Percentiles rank a stretch among this genome's conserved stretches.
Conservation (phyloP, 2,797 vertebrate genomes). For the Lithobates pipiens region DNA sequence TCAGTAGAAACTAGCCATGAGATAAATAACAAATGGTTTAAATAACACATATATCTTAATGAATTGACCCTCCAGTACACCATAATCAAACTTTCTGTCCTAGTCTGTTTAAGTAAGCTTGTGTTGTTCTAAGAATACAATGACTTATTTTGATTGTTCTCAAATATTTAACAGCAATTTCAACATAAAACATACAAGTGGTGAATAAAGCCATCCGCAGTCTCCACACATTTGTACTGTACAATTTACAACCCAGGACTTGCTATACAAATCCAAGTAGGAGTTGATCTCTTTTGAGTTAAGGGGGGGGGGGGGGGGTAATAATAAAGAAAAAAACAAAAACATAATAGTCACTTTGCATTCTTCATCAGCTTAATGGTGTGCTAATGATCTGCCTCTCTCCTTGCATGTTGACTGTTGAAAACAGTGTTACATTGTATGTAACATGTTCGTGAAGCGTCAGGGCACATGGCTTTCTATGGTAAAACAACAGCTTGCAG, state of each 20-base stretch:
- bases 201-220: background rate
- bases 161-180: background rate
- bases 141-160: background rate
- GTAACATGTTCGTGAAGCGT: conserved; percentile 62
- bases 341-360: conserved; percentile 62
- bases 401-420: conserved; percentile 59
- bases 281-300: conserved; percentile 44
- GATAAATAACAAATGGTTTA: no score
- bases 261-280: conserved; percentile 60
- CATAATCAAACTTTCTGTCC: background rate
- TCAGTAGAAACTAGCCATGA: background rate
- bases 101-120: background rate
- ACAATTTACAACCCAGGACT: conserved; percentile 56
- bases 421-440: conserved; percentile 49
- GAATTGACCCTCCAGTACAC: no score
- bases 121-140: background rate
- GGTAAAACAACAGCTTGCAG: conserved; percentile 25
- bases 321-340: conserved; percentile 60
- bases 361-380: conserved; percentile 53
- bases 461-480: conserved; percentile 19
- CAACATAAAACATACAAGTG: background rate
- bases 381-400: conserved; percentile 66
- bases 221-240: conserved; percentile 46
- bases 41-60: background rate
- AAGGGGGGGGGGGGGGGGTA: conserved; percentile 21